Evolutionary conservation across 2,888 invertebrate species (phyloP), one percentile per base, ranked within the genome.

Genomic region (Nymphalis urticae): DNA sequence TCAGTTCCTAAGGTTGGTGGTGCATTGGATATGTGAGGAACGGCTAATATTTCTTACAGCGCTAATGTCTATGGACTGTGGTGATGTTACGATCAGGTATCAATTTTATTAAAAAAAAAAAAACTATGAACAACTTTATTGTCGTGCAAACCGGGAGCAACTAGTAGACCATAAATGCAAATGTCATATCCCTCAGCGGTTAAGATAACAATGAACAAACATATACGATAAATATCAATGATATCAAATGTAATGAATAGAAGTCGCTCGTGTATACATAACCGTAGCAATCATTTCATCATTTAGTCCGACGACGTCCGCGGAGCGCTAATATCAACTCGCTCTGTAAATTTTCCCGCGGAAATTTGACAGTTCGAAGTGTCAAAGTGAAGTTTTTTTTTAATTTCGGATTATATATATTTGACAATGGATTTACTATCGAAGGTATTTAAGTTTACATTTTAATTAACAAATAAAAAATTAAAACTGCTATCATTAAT

Each of bases 361-460:
- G 53, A 70, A 72, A 69, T 69, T 66, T 72, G 69, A 72, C 69
- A 64, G 67, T 69, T 50, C 21, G 6, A 64, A 68, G 71, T 60
- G 66, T 58, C 50, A 67, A 21, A 68, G 69, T 69, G 59, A 66
- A 66, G 66, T 64, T 71, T 67, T 62, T 65, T 69, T 72, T 74
- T 62, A 48, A 54, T 62, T 69, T 66, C 17, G 58, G 19, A 48
- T 69, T 56, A 6, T n/a, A 19, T 51, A 36, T 62, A 53, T 62
- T 50, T 24, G 48, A 68, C 56, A 21, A 77, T 77, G 77, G 77
- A 77, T 75, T 58, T 77, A 58, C 69, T 77, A 50, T 74, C 54
- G 32, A 77, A 77, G 76, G 77, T 77, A 73, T 21, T 54, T 53
- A 19, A 24, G 42, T 42, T 42, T 42, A 4, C 13, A 42, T 42